A percentile compares a stretch with the other conserved stretches of the same genome.
Evolutionary conservation across 2,888 invertebrate genomes (phyloP).

Genomic region (Drosophila niveifrons): DNA sequence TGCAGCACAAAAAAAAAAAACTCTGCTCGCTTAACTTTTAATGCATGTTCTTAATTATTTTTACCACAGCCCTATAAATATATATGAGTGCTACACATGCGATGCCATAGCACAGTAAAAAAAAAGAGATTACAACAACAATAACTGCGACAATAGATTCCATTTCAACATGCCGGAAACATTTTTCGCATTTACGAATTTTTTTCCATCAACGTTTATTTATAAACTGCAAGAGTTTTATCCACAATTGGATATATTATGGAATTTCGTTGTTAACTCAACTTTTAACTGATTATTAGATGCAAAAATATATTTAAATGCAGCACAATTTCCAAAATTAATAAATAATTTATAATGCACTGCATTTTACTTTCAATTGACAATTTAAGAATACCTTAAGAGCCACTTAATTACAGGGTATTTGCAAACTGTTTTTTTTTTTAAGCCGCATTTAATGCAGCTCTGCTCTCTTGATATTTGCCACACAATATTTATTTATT

Average conservation of each 20-base stretch:
- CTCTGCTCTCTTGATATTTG: constrained; percentile 19
- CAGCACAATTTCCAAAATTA: no score
- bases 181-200: constrained; percentile 1
- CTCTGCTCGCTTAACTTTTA: constrained; percentile 26
- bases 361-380: neutral
- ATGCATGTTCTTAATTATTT: constrained; percentile 48
- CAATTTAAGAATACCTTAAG: neutral
- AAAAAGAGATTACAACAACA: neutral
- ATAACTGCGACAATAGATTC: constrained; percentile 7
- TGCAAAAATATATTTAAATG: no score
- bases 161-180: constrained; percentile 28
- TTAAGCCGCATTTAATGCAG: neutral
- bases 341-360: no score
- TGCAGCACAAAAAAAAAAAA: neutral
- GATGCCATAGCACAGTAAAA: neutral
- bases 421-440: neutral
- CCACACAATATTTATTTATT: constrained; percentile 37
- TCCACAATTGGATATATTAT: constrained; percentile 7
- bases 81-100: neutral
- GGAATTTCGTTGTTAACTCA: no score
- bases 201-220: constrained; percentile 2
- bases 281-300: no score
- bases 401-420: neutral
- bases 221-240: neutral
- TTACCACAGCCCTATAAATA: constrained; percentile 43